Percentiles rank a stretch among this genome's conserved stretches.
phyloP scores from a whole-genome alignment of 1,140 invertebrate species.

The Lineus longissimus region DNA sequence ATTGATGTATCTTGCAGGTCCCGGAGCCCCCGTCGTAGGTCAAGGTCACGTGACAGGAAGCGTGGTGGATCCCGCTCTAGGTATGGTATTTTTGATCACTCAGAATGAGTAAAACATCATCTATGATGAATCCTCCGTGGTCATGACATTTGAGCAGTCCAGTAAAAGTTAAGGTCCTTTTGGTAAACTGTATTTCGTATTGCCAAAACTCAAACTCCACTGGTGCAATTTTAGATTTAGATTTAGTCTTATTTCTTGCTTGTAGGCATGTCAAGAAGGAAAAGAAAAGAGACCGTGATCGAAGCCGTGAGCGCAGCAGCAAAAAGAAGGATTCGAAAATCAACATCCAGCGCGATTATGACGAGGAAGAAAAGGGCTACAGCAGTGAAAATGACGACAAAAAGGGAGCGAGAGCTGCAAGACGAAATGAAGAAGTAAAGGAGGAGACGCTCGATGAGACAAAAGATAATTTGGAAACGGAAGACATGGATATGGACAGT shows the following conservation, averaged over 20 bases:
- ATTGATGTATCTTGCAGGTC: slow-evolving; percentile 19
- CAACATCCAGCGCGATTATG: slow-evolving; percentile 11
- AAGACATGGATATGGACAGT: slow-evolving; percentile 34
- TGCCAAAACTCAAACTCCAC: too few species aligned
- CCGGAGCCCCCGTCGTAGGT: slow-evolving; percentile 17
- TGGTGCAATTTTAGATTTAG: too few species aligned
- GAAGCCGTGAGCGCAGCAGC: slow-evolving; percentile 24
- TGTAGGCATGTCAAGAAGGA: slow-evolving; percentile 23
- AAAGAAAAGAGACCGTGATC: slow-evolving; percentile 24
- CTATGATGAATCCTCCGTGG: too few species aligned
- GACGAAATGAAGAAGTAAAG: neutral
- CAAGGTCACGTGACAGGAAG: slow-evolving; percentile 21
- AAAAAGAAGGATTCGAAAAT: slow-evolving; percentile 34
- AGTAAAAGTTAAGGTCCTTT: too few species aligned
- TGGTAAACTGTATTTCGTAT: too few species aligned
- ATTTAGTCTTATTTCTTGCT: too few species aligned
- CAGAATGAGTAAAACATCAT: too few species aligned
- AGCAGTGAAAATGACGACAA: neutral
- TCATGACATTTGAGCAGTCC: too few species aligned
- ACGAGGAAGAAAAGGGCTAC: neutral
- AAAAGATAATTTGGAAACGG: slow-evolving; percentile 29
- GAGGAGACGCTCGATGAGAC: slow-evolving; percentile 8
- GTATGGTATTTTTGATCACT: slow-evolving; percentile 12
- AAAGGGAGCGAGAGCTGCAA: neutral
- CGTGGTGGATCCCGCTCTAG: slow-evolving; percentile 30